Conservation (phyloP, 2,888 invertebrate species). For the Magallana nippona region DNA sequence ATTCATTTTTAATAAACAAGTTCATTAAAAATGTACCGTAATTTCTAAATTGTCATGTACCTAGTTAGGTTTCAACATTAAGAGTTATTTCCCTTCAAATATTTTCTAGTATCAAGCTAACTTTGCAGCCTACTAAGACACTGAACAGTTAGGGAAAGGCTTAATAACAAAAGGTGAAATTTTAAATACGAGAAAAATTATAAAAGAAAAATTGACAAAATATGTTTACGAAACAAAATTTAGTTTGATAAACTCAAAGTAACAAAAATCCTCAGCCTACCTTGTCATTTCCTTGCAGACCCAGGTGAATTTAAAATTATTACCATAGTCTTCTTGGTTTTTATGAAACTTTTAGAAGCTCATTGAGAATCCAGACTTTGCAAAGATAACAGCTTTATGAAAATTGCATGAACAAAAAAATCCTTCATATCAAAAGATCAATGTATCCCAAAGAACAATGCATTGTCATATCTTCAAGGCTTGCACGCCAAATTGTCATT, state of each 20-base stretch:
- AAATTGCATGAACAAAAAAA: background rate
- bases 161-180: too few species aligned
- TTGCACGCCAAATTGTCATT: background rate
- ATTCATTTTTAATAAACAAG: too few species aligned
- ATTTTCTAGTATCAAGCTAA: too few species aligned
- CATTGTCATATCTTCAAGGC: background rate
- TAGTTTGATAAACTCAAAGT: too few species aligned
- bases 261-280: background rate
- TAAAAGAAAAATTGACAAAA: too few species aligned
- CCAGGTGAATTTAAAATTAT: background rate
- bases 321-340: background rate
- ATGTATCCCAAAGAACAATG: background rate
- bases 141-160: too few species aligned
- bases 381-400: slow-evolving; percentile 1
- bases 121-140: too few species aligned
- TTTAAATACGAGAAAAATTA: too few species aligned
- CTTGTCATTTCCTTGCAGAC: background rate
- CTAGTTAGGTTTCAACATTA: background rate
- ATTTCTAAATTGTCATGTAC: too few species aligned
- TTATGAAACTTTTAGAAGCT: slow-evolving; percentile 6
- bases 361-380: background rate
- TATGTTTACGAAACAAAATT: too few species aligned
- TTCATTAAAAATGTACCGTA: too few species aligned
- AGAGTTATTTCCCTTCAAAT: background rate
- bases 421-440: background rate